A percentile compares a stretch with the other conserved stretches of the same genome.
Conservation (phyloP, 2,113 vertebrate species). For the Hemibagrus wyckioides region DNA sequence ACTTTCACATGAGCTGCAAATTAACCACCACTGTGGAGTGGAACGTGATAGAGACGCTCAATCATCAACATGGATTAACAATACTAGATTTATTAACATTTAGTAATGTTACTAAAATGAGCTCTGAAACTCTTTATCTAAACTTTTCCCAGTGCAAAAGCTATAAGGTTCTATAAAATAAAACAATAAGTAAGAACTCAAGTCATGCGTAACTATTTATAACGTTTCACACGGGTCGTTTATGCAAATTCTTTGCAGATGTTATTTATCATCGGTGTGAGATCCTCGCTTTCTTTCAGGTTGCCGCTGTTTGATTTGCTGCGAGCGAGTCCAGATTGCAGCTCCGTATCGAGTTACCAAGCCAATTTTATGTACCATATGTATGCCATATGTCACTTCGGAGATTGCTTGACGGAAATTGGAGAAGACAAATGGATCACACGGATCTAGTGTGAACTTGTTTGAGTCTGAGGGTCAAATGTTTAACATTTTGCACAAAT, state of each 20-base stretch:
- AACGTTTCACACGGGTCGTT: background rate
- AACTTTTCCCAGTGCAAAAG: background rate
- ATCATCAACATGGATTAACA: background rate
- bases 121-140: background rate
- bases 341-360: background rate
- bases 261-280: background rate
- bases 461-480: background rate
- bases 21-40: too few relatives aligned
- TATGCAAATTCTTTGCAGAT: background rate
- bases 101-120: background rate
- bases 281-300: background rate
- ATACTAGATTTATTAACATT: background rate
- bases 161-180: background rate
- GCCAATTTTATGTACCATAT: constrained; percentile 10
- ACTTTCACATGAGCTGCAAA: too few relatives aligned
- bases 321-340: background rate
- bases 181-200: background rate
- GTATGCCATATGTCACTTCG: background rate
- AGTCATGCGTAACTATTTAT: background rate
- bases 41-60: too few relatives aligned
- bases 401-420: background rate
- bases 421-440: background rate
- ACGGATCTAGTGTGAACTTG: background rate
- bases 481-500: background rate
- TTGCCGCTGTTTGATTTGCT: background rate